These are phyloP conservation scores for Laterallus jamaicensis DNA, from an alignment of 2,113 vertebrate genomes.

Conservation along the genomic window DNA sequence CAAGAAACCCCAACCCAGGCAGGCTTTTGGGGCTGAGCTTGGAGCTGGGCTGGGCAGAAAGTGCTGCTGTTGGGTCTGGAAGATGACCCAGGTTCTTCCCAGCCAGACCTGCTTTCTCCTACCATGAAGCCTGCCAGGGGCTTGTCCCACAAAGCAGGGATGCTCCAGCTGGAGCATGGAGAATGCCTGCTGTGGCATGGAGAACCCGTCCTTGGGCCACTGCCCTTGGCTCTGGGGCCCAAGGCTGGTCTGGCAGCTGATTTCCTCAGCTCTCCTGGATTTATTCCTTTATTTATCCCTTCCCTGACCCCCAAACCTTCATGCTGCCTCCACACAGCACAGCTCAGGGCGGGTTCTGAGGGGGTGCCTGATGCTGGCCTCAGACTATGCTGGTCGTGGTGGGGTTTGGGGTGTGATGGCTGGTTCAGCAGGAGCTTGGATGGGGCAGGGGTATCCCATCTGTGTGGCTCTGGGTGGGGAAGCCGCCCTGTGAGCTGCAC, in stretches of 20 bases:
- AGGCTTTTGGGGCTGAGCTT: background rate
- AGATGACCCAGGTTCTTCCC: background rate
- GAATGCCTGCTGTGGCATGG: background rate
- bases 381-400: background rate
- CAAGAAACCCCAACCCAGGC: background rate
- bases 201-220: background rate
- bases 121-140: background rate
- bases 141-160: background rate
- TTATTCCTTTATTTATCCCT: background rate
- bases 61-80: background rate
- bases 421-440: background rate
- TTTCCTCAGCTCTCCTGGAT: background rate
- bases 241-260: background rate
- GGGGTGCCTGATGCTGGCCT: background rate
- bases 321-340: background rate
- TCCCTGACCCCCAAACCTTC: background rate
- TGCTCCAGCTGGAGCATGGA: background rate
- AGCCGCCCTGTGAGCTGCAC: background rate
- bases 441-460: background rate
- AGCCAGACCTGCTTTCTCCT: fast-evolving
- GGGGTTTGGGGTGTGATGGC: background rate
- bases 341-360: background rate
- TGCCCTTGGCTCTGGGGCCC: background rate
- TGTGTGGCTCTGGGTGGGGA: background rate
- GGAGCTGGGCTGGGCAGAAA: background rate